Percentiles rank a stretch among this genome's conserved stretches.
These are phyloP conservation scores for Clarias gariepinus DNA, from an alignment of 2,113 vertebrate species.

Conservation along the genomic window DNA sequence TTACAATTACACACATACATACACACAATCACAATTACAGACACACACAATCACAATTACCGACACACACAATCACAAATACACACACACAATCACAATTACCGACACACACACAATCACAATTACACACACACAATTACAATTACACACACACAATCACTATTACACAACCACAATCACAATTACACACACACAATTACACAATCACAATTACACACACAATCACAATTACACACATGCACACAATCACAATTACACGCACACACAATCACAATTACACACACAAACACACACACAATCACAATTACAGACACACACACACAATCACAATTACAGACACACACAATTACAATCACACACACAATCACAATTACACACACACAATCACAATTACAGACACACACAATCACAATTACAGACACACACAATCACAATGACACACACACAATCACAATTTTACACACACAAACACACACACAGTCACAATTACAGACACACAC, in stretches of 20 bases:
- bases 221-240: conserved; percentile 32
- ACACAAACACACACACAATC: conserved; percentile 40
- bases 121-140: conserved; percentile 58
- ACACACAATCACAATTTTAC: conserved; percentile 53
- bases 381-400: conserved; percentile 25
- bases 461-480: conserved; percentile 39
- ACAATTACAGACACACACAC: too few relatives aligned
- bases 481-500: too few relatives aligned
- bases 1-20: neutral
- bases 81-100: neutral
- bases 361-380: conserved; percentile 56
- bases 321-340: conserved; percentile 3
- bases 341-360: neutral
- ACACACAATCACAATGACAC: conserved; percentile 1
- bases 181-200: neutral
- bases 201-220: conserved; percentile 51
- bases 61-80: neutral
- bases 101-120: neutral
- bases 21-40: conserved; percentile 46
- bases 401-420: neutral
- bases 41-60: conserved; percentile 45
- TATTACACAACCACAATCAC: neutral
- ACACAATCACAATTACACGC: neutral
- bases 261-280: neutral
- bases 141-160: conserved; percentile 32